Base-by-base conservation (phyloP, 2,888 invertebrate species). In the Macropis europaea region DNA sequence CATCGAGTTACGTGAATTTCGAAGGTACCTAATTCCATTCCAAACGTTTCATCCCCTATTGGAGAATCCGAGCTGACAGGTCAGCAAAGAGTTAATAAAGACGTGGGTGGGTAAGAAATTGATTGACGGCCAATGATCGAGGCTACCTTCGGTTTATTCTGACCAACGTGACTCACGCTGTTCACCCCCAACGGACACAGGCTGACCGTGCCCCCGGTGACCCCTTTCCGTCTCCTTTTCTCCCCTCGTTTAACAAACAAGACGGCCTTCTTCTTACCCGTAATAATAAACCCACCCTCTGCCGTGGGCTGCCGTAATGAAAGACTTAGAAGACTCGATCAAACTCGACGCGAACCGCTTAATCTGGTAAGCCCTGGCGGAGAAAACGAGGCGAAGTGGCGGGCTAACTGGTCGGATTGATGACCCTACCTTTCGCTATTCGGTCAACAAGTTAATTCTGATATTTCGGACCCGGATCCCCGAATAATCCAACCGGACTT, bases 301-400 rank as follows among this genome's bases (percentile, higher is more conserved):
- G 70, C 22, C 19, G 5, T 4, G 30, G 60, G 43, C 50, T 68
- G 84, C 85, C 86, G 87, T 89, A 90, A 90, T 90, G 89, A 90
- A 89, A 90, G 89, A 89, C 89, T 88, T 85, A 83, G 87, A 86
- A 87, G 88, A 88, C 86, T 88, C 88, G 88, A 90, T 90, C 87
- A 89, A 89, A 88, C 89, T 89, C 83, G 86, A 82, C 83, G 82
- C 83, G 83, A 82, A 76, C 81, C 81, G 82, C 84, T 89, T 88
- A 89, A 89, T 89, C 89, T 87, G 85, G 76, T 88, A 81, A 87
- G 85, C 88, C 88, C 85, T 76, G n/a, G 74, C 79, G 83, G 86
- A 32, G 56, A 56, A 85, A n/a, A 84, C 83, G 84, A 84, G 84
- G 17, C 63, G 48, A 63, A 71, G 60, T 47, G 61, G 28, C 43